A percentile compares a stretch with the other conserved stretches of the same genome.
Evolutionary conservation across 2,113 vertebrate genomes (phyloP).

Genomic region (Monopterus albus): DNA sequence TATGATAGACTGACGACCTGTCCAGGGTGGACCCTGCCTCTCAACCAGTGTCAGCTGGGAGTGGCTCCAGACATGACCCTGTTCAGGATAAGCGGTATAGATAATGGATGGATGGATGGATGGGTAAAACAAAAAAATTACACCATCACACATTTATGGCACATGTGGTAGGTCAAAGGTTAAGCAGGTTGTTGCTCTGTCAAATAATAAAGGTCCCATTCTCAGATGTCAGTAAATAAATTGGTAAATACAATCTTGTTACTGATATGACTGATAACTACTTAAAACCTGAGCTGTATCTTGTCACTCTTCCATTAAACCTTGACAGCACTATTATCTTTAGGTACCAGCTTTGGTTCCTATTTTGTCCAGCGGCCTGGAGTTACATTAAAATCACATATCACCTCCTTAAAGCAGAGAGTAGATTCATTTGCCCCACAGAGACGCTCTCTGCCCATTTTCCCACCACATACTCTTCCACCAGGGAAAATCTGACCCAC

Average conservation of each 20-base stretch:
- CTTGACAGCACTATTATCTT: neutral
- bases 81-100: too few relatives aligned
- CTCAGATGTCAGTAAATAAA: neutral
- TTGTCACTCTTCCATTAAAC: neutral
- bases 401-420: slow-evolving; percentile 36
- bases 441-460: slow-evolving; percentile 55
- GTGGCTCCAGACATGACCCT: too few relatives aligned
- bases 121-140: too few relatives aligned
- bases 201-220: too few relatives aligned
- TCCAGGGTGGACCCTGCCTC: too few relatives aligned
- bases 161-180: neutral
- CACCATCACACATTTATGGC: neutral
- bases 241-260: neutral
- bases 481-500: slow-evolving; percentile 72
- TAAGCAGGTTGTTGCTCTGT: too few relatives aligned
- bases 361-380: slow-evolving; percentile 26
- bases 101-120: too few relatives aligned
- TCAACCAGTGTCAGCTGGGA: too few relatives aligned
- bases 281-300: neutral
- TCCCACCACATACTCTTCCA: slow-evolving; percentile 64
- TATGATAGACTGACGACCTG: too few relatives aligned
- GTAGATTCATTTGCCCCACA: slow-evolving; percentile 41
- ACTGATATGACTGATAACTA: neutral
- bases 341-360: slow-evolving; percentile 1
- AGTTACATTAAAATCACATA: slow-evolving; percentile 49